Percentiles rank a stretch among this genome's conserved stretches.
phyloP scores from a whole-genome alignment of 2,888 invertebrate genomes.

The Lasioglossum morio region DNA sequence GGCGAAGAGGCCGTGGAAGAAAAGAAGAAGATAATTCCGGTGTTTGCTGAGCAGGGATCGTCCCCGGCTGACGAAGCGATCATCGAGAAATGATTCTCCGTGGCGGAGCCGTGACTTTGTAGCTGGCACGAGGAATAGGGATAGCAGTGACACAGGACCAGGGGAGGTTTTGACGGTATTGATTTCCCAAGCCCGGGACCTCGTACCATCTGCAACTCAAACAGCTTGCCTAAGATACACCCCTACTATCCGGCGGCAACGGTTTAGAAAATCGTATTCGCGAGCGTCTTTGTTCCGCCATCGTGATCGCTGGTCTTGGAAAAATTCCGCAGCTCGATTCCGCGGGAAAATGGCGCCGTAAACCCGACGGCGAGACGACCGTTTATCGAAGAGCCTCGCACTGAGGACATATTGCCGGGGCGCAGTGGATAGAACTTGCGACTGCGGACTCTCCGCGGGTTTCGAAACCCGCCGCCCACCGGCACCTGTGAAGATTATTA shows the following conservation, averaged over 20 bases:
- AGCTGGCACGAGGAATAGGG: constrained; percentile 57
- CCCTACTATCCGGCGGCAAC: constrained; percentile 38
- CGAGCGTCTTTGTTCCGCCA: neutral
- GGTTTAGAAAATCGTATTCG: constrained; percentile 40
- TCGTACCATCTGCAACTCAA: constrained; percentile 78
- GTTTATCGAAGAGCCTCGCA: no score
- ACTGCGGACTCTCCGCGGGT: no score
- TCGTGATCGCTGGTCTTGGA: neutral
- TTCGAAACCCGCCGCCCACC: no score
- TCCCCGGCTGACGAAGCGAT: neutral
- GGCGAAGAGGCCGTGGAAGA: neutral
- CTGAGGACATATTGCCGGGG: no score
- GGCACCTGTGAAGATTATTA: no score
- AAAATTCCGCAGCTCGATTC: neutral
- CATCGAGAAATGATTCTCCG: constrained; percentile 8
- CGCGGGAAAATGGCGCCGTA: neutral
- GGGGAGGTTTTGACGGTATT: constrained; percentile 80
- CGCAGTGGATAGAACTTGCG: no score
- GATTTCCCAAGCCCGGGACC: constrained; percentile 81
- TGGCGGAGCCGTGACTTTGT: constrained; percentile 39
- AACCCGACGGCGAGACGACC: neutral
- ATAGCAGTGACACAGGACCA: constrained; percentile 70
- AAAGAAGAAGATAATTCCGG: neutral
- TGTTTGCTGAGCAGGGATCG: neutral
- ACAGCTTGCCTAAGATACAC: constrained; percentile 67